phyloP scores from a whole-genome alignment of 1,140 invertebrate species.

The Halesus radiatus region DNA sequence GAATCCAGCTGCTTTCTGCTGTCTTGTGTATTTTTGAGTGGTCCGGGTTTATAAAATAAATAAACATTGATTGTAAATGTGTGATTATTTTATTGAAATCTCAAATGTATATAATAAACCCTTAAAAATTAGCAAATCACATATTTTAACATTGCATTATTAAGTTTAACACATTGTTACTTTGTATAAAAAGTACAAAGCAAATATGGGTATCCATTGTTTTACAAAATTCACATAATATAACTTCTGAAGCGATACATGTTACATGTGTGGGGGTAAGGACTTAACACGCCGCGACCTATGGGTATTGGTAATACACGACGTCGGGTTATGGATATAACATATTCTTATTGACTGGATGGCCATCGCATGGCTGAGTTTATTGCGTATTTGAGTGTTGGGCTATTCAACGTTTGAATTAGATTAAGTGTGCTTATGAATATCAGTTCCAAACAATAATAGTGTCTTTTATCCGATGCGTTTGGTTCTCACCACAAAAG shows the following conservation, averaged over 20 bases:
- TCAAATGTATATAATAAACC: constrained; percentile 49
- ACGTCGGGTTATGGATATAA: background rate
- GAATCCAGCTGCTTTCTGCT: too few relatives aligned
- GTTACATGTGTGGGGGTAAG: too few relatives aligned
- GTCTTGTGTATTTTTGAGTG: too few relatives aligned
- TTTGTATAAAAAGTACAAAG: constrained; percentile 56
- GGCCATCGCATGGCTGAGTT: constrained; percentile 12
- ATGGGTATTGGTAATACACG: background rate
- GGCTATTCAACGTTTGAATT: constrained; percentile 13
- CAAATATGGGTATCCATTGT: constrained; percentile 29
- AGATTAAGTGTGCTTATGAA: constrained; percentile 32
- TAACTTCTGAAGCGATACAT: constrained; percentile 20
- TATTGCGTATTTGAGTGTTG: background rate
- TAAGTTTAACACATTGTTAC: constrained; percentile 48
- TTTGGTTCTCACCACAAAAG: constrained; percentile 15
- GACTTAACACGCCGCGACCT: too few relatives aligned
- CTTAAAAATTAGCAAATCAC: constrained; percentile 53
- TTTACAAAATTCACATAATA: constrained; percentile 17
- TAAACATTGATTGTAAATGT: constrained; percentile 44
- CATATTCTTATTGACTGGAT: background rate
- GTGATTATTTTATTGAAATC: constrained; percentile 52
- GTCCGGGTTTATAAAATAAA: constrained; percentile 1
- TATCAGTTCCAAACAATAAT: constrained; percentile 31
- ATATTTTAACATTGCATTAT: constrained; percentile 54
- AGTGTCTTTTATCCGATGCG: constrained; percentile 30